Evolutionary conservation across 2,888 invertebrate genomes (phyloP), one percentile per base, ranked within the genome.

Genomic region (Caenorhabditis sp.): DNA sequence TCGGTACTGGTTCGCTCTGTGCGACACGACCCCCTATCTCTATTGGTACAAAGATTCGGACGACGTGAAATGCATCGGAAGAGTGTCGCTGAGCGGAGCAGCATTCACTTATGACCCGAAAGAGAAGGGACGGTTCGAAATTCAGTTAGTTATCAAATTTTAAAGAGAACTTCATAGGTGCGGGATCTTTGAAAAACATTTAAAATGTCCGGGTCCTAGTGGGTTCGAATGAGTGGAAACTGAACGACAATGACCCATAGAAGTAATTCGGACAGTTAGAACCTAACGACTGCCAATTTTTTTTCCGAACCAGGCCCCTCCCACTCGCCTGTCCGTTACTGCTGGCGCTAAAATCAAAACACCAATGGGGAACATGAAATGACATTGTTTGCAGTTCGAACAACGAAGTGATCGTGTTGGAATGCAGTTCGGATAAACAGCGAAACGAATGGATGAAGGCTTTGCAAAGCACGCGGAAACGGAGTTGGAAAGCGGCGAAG

Each of bases 81-180:
- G 86, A 27, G 73, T 87, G 15, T 68, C 80, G 13, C 65, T 87
- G 35, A 71, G 74, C 20, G 87, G 87, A 2, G 85, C 87, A 24
- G 87, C 87, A 3, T 86, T 87, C 55, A 86, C 85, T 0, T 86
- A 83, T 71, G 84, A 87, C 71, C 86, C 87, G 4, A 68, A 79
- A 22, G 85, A 87, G 46, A 81, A 80, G 41, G 86, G 86, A 9
- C 61, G 82, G n/a, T 87, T 87, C 72, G 87, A 86, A 35, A 85
- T 87, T 30, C 86, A 84, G 86, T 87, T 24, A 62, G 80, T 73
- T n/a, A n/a, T n/a, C n/a, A 9, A 8, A 53, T 30, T 3, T 11
- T 15, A 15, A 45, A 11, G 13, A 9, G 20, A 20, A 20, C 20
- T 17, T n/a, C 8, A 4, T 45, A 9, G 20, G 20, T n/a, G 39